phyloP scores from a whole-genome alignment of 64 coral and sea anemone species.

The Dendronephthya gigantea region DNA sequence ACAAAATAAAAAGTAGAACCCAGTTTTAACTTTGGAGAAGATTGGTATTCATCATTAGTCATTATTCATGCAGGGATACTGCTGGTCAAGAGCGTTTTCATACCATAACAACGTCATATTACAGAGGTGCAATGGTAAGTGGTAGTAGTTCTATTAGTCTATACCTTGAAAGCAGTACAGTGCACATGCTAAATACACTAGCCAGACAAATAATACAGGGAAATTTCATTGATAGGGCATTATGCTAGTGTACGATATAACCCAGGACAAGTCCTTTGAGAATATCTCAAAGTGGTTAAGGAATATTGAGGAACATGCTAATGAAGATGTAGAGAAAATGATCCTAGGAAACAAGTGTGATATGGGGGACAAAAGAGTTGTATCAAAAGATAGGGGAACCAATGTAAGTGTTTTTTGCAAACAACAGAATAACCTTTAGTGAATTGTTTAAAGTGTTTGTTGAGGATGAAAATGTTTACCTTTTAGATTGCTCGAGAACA shows the following conservation, averaged over 20 bases:
- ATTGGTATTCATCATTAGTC: too few relatives aligned
- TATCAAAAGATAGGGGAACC: slow-evolving; percentile 72
- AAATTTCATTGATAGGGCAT: slow-evolving; percentile 50
- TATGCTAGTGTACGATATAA: slow-evolving; percentile 97
- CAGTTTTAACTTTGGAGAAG: not conserved
- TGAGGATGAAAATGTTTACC: too few relatives aligned
- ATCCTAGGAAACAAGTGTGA: slow-evolving; percentile 99
- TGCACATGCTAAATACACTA: too few relatives aligned
- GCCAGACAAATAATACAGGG: not conserved
- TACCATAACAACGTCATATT: slow-evolving; percentile 98
- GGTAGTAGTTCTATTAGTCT: too few relatives aligned
- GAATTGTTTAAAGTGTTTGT: too few relatives aligned
- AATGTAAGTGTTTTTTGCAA: slow-evolving; percentile 30
- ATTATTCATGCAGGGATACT: slow-evolving; percentile 65
- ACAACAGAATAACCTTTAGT: not conserved
- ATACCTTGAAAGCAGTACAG: too few relatives aligned
- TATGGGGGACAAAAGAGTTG: slow-evolving; percentile 88
- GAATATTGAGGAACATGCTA: slow-evolving; percentile 99
- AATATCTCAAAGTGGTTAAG: slow-evolving; percentile 96
- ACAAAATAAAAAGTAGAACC: too few relatives aligned
- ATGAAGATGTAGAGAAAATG: slow-evolving; percentile 99
- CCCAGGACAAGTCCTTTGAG: slow-evolving; percentile 94
- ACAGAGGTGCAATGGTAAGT: slow-evolving; percentile 95
- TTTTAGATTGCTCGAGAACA: slow-evolving; percentile 90
- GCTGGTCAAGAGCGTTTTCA: slow-evolving; percentile 98